These are phyloP conservation scores for Chroicocephalus ridibundus DNA, from an alignment of 2,113 vertebrate genomes.

Conservation along the genomic window DNA sequence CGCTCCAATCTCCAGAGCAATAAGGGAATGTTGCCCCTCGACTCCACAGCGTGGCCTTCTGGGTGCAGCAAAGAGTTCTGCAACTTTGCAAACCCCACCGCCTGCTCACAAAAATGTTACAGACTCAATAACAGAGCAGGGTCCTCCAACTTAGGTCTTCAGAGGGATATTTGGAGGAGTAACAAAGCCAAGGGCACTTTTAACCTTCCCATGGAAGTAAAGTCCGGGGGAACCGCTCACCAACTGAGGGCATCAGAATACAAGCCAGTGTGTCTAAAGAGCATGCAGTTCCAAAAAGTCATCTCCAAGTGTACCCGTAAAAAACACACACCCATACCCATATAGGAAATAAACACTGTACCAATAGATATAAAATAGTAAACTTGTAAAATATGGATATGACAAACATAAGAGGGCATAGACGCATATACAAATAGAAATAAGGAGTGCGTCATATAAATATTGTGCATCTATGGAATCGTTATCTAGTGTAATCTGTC, in stretches of 20 bases:
- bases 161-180: background rate
- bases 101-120: background rate
- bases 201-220: background rate
- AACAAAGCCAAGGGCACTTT: background rate
- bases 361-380: background rate
- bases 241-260: no score
- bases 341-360: background rate
- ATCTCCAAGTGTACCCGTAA: background rate
- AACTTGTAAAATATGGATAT: background rate
- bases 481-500: background rate
- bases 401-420: background rate
- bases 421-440: background rate
- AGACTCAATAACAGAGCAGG: background rate
- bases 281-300: background rate
- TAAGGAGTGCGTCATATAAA: background rate
- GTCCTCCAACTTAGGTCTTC: rapidly evolving
- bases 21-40: background rate
- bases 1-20: background rate
- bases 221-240: background rate
- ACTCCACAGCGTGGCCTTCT: background rate
- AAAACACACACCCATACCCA: background rate
- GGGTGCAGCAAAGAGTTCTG: background rate
- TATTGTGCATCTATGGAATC: background rate
- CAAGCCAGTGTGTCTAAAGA: background rate
- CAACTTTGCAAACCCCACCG: background rate